Base-by-base conservation (phyloP, 92 coral and sea anemone genomes). In the Epizoanthus ramosus region DNA sequence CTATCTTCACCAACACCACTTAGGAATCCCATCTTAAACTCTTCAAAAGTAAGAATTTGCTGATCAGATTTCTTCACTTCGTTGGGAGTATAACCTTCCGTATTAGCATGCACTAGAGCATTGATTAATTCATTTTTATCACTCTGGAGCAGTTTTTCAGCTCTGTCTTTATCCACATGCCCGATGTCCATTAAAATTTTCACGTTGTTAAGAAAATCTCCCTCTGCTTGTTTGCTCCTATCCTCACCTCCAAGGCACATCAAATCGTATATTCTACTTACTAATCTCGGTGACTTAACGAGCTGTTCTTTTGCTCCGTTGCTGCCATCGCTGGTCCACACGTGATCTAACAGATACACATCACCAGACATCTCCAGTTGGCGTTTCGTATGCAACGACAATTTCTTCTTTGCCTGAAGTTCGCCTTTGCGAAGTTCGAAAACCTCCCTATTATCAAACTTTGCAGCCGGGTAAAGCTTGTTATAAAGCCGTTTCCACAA, bases 281-380 rank as follows among this genome's bases (percentile, higher is more conserved):
- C 35, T 57, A 93, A 68, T 59, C 89, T 86, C 15, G 93, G 93
- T 24, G 88, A 75, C 71, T 91, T 93, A 43, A 74, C 60, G 24
- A 93, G 92, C 77, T 52, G 68, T 47, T 82, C 83, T 73, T 89
- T 91, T 24, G 98, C 95, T 25, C 87, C 67, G 25, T 72, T 47
- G 12, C 82, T 70, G 45, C 94, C 98, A 82, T 93, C 95, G 80
- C 90, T 91, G 15, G 94, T 80, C 98, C 98, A 93, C 6, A 85
- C 85, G 73, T 93, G 98, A 69, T 91, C 88, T 37, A 93, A 63
- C 10, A 91, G 74, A 70, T 67, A 93, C 65, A 93, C 98, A 57
- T 91, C 98, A 33, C 87, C 64, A 18, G 84, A 71, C 80, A 89
- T 91, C 21, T 68, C 86, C 88, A 93, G 28, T 43, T 73, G 58